These are phyloP conservation scores for Acrocyrtus sp. DNA, from an alignment of 2,888 invertebrate genomes.

Conservation along the genomic window DNA sequence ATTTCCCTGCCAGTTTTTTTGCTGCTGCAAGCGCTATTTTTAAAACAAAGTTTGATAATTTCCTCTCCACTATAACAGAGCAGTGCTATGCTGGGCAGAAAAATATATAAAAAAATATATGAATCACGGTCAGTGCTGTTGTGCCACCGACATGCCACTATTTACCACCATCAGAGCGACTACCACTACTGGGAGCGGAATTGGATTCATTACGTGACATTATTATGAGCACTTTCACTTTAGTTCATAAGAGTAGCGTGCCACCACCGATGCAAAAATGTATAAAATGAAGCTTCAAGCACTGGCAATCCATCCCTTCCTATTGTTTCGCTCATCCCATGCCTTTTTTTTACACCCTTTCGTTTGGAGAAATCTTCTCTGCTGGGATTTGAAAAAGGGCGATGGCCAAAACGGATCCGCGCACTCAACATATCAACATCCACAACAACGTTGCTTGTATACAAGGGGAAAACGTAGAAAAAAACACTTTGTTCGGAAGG, in stretches of 20 bases:
- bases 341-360: too few relatives aligned
- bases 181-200: conserved; percentile 40
- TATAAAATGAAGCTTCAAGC: too few relatives aligned
- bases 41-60: not conserved
- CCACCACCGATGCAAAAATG: not conserved
- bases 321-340: too few relatives aligned
- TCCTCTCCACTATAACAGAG: not conserved
- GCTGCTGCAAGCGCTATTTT: not conserved
- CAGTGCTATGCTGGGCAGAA: not conserved
- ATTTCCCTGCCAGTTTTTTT: not conserved
- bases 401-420: not conserved
- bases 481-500: not conserved
- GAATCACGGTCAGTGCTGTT: not conserved
- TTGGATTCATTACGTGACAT: conserved; percentile 54
- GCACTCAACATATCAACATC: not conserved
- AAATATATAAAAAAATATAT: too few relatives aligned
- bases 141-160: too few relatives aligned
- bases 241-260: conserved; percentile 14
- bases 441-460: too few relatives aligned
- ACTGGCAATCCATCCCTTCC: too few relatives aligned
- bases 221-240: conserved; percentile 54
- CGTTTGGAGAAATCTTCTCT: conserved; percentile 3
- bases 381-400: not conserved
- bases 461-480: not conserved
- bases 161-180: too few relatives aligned